Conservation (phyloP, 53 echinoderm and acorn worm genomes). For the Arbacia lixula region DNA sequence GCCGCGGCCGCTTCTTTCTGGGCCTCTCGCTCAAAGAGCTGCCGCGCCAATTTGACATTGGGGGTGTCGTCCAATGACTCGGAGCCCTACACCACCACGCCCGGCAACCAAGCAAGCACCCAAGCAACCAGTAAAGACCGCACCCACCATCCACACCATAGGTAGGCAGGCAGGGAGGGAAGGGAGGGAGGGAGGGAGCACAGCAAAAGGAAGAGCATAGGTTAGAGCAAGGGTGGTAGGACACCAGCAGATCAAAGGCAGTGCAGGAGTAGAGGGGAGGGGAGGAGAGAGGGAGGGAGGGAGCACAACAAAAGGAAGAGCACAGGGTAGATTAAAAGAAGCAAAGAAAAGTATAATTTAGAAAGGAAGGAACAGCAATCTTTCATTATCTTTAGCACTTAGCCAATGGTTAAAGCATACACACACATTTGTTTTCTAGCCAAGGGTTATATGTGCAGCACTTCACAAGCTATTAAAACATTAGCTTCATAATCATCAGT, state of each 20-base stretch:
- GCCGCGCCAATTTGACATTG: conserved; percentile 9
- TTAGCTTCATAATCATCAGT: no score
- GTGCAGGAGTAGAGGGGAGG: not conserved
- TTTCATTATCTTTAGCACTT: no score
- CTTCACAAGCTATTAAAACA: no score
- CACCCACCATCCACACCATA: conserved; percentile 13
- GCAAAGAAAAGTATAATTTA: no score
- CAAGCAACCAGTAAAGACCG: no score
- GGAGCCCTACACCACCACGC: no score
- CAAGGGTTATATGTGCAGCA: no score
- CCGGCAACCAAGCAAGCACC: conserved; percentile 15
- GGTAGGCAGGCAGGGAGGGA: not conserved
- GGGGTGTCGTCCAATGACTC: conserved; percentile 30
- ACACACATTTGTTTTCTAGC: no score
- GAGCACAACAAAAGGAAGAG: not conserved
- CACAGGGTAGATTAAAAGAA: not conserved
- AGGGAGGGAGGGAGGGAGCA: not conserved
- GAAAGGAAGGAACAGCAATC: no score
- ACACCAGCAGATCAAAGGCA: not conserved
- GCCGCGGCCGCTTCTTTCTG: conserved; percentile 23
- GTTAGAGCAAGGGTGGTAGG: not conserved
- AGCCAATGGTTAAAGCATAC: no score
- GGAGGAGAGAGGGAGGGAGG: not conserved
- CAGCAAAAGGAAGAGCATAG: not conserved
- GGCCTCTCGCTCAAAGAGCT: conserved; percentile 42